Conservation (phyloP, 2,113 vertebrate species). For the Clarias magur region DNA sequence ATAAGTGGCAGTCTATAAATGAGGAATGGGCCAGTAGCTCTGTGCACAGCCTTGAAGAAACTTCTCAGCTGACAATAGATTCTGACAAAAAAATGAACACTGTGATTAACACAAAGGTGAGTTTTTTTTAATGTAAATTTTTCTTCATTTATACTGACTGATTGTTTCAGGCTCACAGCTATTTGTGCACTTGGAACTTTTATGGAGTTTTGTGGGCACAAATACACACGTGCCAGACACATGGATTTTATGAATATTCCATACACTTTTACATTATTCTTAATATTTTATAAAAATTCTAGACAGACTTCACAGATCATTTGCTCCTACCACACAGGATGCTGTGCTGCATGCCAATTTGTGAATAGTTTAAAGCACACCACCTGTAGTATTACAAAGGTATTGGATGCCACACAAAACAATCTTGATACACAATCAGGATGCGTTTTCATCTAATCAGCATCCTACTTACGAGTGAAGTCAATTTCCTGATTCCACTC, state of each 20-base stretch:
- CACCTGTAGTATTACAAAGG: too few species aligned
- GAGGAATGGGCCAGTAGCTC: not conserved
- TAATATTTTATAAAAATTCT: too few species aligned
- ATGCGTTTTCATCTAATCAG: not conserved
- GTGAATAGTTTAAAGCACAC: too few species aligned
- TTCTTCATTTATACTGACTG: not conserved
- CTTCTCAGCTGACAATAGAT: not conserved
- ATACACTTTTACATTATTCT: too few species aligned
- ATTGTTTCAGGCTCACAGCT: not conserved
- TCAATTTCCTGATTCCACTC: not conserved
- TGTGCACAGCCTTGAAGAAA: not conserved
- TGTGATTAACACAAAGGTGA: not conserved
- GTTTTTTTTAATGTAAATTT: not conserved
- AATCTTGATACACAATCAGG: too few species aligned
- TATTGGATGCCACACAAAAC: too few species aligned
- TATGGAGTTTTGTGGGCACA: not conserved
- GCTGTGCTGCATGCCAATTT: too few species aligned
- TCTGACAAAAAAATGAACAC: not conserved
- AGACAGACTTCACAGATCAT: too few species aligned
- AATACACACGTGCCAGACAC: not conserved
- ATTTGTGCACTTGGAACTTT: not conserved
- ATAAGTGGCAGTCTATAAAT: not conserved
- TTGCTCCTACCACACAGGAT: too few species aligned
- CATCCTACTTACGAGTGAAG: not conserved
- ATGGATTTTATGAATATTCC: too few species aligned